These are phyloP conservation scores for Embiotoca jacksoni DNA, from an alignment of 2,113 vertebrate species.

Conservation along the genomic window DNA sequence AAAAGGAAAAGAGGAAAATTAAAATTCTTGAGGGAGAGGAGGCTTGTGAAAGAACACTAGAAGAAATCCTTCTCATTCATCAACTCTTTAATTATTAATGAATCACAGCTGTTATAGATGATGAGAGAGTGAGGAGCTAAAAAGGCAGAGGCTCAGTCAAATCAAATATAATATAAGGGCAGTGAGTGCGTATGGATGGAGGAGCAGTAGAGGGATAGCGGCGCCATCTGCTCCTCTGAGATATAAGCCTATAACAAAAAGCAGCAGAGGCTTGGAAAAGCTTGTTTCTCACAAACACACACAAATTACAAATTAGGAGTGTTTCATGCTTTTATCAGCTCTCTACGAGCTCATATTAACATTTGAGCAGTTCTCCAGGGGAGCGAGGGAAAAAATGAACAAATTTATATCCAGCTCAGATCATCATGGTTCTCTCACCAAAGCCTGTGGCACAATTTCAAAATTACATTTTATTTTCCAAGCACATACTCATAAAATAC, in stretches of 20 bases:
- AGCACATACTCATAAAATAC: slow-evolving; percentile 29
- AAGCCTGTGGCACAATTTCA: not conserved
- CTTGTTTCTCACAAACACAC: slow-evolving; percentile 20
- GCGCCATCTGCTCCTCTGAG: slow-evolving; percentile 43
- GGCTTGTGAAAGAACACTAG: not conserved
- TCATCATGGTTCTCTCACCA: not conserved
- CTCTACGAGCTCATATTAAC: slow-evolving; percentile 37
- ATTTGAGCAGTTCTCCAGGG: slow-evolving; percentile 22
- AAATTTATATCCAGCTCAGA: slow-evolving; percentile 29
- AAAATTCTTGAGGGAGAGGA: slow-evolving; percentile 1
- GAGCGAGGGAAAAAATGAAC: slow-evolving; percentile 25
- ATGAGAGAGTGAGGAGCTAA: slow-evolving; percentile 2
- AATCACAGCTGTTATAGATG: slow-evolving; percentile 15
- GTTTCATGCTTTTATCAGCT: slow-evolving; percentile 28
- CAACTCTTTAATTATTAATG: slow-evolving; percentile 17
- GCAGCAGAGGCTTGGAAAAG: slow-evolving; percentile 21
- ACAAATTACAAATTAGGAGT: slow-evolving; percentile 34
- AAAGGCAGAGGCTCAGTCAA: too few relatives aligned
- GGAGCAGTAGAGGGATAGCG: not conserved
- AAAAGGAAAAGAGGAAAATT: not conserved
- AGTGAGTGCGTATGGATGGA: not conserved
- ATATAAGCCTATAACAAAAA: slow-evolving; percentile 31
- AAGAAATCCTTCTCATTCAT: slow-evolving; percentile 17
- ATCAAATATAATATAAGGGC: not conserved
- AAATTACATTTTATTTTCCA: slow-evolving; percentile 3